phyloP scores from a whole-genome alignment of 2,888 invertebrate genomes.

The Aethes cnicana region DNA sequence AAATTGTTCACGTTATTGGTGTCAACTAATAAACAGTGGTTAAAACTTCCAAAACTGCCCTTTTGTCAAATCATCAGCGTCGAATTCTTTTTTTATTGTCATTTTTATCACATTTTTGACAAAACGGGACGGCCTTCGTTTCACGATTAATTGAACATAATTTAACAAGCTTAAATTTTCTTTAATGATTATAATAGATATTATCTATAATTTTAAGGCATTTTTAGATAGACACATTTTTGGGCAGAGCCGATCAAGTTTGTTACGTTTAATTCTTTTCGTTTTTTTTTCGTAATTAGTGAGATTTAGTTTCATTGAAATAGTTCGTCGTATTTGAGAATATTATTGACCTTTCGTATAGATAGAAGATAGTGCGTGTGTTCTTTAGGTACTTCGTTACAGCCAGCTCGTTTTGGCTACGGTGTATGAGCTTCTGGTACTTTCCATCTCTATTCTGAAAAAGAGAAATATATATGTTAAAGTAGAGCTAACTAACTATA shows the following conservation, averaged over 20 bases:
- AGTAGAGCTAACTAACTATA: too few species aligned
- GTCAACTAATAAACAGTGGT: too few species aligned
- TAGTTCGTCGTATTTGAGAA: too few species aligned
- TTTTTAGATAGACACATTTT: too few species aligned
- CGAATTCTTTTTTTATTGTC: conserved; percentile 26
- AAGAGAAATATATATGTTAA: too few species aligned
- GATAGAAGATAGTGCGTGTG: conserved; percentile 4
- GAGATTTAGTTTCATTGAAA: too few species aligned
- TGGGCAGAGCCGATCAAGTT: too few species aligned
- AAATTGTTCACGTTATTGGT: too few species aligned
- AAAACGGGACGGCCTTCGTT: conserved; percentile 25
- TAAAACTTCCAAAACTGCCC: too few species aligned
- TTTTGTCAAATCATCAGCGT: conserved; percentile 5
- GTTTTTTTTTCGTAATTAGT: too few species aligned
- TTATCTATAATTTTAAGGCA: conserved; percentile 17
- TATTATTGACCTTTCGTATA: too few species aligned
- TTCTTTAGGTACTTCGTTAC: conserved; percentile 2
- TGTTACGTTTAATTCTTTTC: too few species aligned
- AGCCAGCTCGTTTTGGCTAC: conserved; percentile 17
- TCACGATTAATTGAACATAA: conserved; percentile 15
- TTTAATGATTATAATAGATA: conserved; percentile 6
- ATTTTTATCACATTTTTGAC: conserved; percentile 26
- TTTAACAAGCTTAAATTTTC: conserved; percentile 8
- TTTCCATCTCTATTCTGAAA: conserved; percentile 15
- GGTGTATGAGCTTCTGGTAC: background rate